A percentile compares a stretch with the other conserved stretches of the same genome.
phyloP scores from a whole-genome alignment of 2,113 vertebrate genomes.

The Pterocles gutturalis region DNA sequence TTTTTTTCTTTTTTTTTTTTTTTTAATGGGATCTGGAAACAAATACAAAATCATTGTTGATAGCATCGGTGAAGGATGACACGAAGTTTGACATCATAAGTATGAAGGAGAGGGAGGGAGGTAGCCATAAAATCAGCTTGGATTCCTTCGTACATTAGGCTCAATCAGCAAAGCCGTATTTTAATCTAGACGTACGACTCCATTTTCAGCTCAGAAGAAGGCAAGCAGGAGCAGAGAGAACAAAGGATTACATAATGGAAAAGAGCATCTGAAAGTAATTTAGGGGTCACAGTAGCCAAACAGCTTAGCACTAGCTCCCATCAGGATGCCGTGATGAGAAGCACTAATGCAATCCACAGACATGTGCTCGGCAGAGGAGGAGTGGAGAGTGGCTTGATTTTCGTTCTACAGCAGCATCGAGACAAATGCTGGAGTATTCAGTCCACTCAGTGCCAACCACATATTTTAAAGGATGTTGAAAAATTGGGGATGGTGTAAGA shows the following conservation, averaged over 20 bases:
- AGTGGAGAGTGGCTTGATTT: slow-evolving; percentile 1
- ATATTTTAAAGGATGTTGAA: background rate
- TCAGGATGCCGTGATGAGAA: slow-evolving; percentile 53
- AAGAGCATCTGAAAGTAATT: slow-evolving; percentile 61
- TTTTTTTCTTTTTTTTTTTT: background rate
- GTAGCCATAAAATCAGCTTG: background rate
- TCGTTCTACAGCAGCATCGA: background rate
- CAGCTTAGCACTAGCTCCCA: slow-evolving; percentile 48
- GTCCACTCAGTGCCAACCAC: background rate
- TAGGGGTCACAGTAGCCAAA: slow-evolving; percentile 60
- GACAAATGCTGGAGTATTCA: background rate
- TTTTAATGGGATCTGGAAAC: background rate
- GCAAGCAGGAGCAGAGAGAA: slow-evolving; percentile 28
- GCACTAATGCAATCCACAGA: slow-evolving; percentile 53
- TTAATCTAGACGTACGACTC: slow-evolving; percentile 4
- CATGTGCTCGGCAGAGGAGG: background rate
- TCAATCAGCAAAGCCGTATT: slow-evolving; percentile 36
- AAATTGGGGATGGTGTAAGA: background rate
- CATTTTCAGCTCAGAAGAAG: background rate
- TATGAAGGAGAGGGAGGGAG: background rate
- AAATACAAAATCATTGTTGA: background rate
- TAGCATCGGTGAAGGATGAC: background rate
- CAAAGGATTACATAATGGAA: slow-evolving; percentile 64
- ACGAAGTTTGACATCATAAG: slow-evolving; percentile 27
- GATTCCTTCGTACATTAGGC: slow-evolving; percentile 40